phyloP scores from a whole-genome alignment of 1,140 invertebrate species.

The Carposina sasakii region DNA sequence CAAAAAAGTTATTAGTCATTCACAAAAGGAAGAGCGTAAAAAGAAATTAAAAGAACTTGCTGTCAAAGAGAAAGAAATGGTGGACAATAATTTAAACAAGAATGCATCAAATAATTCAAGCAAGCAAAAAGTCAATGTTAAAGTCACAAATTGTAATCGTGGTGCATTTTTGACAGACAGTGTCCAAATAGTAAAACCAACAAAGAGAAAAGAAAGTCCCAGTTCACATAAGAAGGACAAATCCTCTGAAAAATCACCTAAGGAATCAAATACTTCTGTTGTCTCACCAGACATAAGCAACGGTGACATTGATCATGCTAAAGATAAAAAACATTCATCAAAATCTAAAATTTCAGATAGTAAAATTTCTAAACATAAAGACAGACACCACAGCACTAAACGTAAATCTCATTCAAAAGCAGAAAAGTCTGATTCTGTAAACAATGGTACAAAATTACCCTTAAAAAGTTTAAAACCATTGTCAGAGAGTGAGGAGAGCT shows the following conservation, averaged over 20 bases:
- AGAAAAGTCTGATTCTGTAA: too few species aligned
- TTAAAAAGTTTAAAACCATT: constrained; percentile 37
- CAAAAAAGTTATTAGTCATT: constrained; percentile 36
- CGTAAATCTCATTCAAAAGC: constrained; percentile 13
- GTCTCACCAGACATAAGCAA: constrained; percentile 7
- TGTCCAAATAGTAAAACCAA: constrained; percentile 25
- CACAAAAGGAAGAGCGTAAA: constrained; percentile 59
- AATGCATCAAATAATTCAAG: constrained; percentile 2
- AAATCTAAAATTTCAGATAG: constrained; percentile 14
- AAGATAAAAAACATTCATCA: constrained; percentile 17
- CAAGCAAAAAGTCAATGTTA: constrained; percentile 34
- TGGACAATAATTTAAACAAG: constrained; percentile 12
- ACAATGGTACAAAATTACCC: too few species aligned
- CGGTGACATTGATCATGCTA: constrained; percentile 7
- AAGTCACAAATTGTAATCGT: constrained; percentile 46
- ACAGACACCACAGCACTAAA: constrained; percentile 15
- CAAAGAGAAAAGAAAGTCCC: constrained; percentile 27
- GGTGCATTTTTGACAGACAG: constrained; percentile 46
- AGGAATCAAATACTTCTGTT: neutral
- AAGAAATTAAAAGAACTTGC: constrained; percentile 56
- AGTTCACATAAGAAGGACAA: constrained; percentile 8
- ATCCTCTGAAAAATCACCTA: constrained; percentile 20
- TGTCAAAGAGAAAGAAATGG: constrained; percentile 39
- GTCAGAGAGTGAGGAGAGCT: constrained; percentile 29
- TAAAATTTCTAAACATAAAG: constrained; percentile 11